Conservation (phyloP, 2,888 invertebrate genomes). For the Drosophila mercatorum region DNA sequence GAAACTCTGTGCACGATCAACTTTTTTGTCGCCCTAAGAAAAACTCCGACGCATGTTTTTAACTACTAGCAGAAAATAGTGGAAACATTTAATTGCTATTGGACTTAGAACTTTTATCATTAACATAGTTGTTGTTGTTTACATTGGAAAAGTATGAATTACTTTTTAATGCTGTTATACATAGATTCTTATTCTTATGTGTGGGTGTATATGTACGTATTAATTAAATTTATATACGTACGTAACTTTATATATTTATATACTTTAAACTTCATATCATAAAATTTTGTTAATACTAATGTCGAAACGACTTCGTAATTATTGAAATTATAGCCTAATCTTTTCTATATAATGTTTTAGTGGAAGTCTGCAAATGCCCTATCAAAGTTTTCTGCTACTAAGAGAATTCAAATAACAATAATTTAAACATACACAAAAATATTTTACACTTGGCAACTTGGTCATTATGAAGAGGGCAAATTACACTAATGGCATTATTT, state of each 20-base stretch:
- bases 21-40: too few species aligned
- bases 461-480: constrained; percentile 17
- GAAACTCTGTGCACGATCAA: not conserved
- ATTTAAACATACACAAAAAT: not conserved
- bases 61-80: not conserved
- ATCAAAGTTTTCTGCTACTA: constrained; percentile 1
- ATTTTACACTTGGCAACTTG: constrained; percentile 12
- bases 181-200: not conserved
- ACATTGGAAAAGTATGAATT: not conserved
- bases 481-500: constrained; percentile 15
- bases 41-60: not conserved
- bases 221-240: not conserved
- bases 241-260: not conserved
- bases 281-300: not conserved
- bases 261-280: not conserved
- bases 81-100: not conserved
- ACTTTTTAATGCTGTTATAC: not conserved
- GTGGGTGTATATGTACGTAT: not conserved
- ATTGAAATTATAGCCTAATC: not conserved
- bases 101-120: not conserved
- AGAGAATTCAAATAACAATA: constrained; percentile 4
- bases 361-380: constrained; percentile 14
- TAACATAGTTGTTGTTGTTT: not conserved
- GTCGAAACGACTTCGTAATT: not conserved
- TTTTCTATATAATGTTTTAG: constrained; percentile 23